phyloP scores from a whole-genome alignment of 2,888 invertebrate genomes.

The Cheilosia impressa region DNA sequence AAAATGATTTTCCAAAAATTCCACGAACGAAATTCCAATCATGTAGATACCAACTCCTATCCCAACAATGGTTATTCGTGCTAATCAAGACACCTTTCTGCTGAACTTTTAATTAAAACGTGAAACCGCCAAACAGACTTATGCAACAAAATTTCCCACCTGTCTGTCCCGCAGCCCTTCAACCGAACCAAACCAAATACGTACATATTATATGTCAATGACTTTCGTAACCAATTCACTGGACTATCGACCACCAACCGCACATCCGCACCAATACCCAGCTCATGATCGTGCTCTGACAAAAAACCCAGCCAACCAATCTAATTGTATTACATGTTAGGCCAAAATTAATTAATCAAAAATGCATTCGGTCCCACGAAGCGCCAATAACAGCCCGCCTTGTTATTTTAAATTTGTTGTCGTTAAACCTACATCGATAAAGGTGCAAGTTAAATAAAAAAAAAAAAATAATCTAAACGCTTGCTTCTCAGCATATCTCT shows the following conservation, averaged over 20 bases:
- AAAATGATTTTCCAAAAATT: no score
- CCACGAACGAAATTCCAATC: no score
- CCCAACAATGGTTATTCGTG: not conserved
- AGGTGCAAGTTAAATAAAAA: constrained; percentile 11
- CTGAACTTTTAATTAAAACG: not conserved
- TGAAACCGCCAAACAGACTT: not conserved
- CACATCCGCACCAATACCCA: constrained; percentile 49
- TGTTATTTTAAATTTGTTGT: not conserved
- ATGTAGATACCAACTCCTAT: not conserved
- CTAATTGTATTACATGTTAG: constrained; percentile 16
- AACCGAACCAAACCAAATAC: not conserved
- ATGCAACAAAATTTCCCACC: constrained; percentile 16
- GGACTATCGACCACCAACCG: constrained; percentile 5
- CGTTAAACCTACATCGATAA: not conserved
- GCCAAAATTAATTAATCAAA: constrained; percentile 58
- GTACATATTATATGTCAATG: constrained; percentile 32
- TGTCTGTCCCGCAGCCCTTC: constrained; percentile 5
- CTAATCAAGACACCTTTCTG: not conserved
- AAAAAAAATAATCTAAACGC: not conserved
- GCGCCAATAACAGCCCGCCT: not conserved
- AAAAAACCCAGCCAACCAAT: not conserved
- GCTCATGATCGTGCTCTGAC: constrained; percentile 22
- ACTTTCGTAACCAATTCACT: constrained; percentile 27
- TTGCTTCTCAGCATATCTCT: not conserved
- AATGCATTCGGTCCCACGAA: constrained; percentile 15